Percentiles rank a stretch among this genome's conserved stretches.
Conservation (phyloP, 2,888 invertebrate genomes). For the Odiellus spinosus region DNA sequence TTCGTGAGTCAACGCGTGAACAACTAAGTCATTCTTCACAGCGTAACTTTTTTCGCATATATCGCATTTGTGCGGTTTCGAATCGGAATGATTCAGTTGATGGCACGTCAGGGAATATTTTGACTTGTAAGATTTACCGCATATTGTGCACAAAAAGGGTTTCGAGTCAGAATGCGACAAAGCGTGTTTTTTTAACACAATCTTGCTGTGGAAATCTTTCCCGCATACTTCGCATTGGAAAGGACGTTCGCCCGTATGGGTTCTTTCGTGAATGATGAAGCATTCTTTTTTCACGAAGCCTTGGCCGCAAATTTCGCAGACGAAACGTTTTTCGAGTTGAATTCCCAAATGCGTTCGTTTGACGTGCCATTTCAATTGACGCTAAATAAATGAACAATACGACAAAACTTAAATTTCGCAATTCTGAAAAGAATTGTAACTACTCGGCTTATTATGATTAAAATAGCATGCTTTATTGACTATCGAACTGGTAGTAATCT, state of each 20-base stretch:
- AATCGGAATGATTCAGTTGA: not conserved
- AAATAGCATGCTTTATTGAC: too few relatives aligned
- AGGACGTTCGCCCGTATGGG: slow-evolving; percentile 8
- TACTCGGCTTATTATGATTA: too few relatives aligned
- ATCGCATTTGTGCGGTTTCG: not conserved
- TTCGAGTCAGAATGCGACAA: not conserved
- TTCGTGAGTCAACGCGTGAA: too few relatives aligned
- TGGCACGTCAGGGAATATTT: not conserved
- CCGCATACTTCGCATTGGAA: slow-evolving; percentile 1
- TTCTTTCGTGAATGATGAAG: slow-evolving; percentile 17
- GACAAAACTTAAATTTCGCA: too few relatives aligned
- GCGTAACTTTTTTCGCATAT: not conserved
- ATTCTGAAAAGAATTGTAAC: too few relatives aligned
- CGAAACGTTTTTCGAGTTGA: too few relatives aligned
- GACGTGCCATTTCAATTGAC: too few relatives aligned
- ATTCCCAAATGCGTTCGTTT: too few relatives aligned
- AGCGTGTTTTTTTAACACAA: not conserved
- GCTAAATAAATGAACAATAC: too few relatives aligned
- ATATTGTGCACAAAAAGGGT: not conserved
- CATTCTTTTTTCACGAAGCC: too few relatives aligned
- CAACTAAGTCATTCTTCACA: not conserved
- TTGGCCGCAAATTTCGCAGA: too few relatives aligned
- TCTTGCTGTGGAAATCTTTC: not conserved
- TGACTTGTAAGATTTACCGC: not conserved
- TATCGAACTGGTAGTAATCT: too few relatives aligned